Evolutionary conservation across 1,140 invertebrate genomes (phyloP).

Genomic region (Dinothrombium tinctorium): DNA sequence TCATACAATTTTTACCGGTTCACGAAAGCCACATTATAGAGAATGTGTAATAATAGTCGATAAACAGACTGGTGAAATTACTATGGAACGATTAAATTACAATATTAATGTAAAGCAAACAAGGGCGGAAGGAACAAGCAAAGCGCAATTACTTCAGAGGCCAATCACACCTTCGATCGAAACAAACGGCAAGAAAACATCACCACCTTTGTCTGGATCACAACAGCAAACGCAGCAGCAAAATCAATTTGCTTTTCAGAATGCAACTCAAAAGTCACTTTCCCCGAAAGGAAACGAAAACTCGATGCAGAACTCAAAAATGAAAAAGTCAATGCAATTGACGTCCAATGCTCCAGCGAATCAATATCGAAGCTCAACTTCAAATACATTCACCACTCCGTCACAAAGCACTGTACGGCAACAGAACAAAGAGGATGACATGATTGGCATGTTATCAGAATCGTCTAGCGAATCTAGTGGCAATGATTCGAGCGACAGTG

Average conservation of each 20-base stretch:
- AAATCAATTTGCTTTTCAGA: neutral
- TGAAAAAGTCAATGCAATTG: too few relatives aligned
- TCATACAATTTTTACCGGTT: constrained; percentile 80
- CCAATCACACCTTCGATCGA: constrained; percentile 3
- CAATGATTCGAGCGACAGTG: constrained; percentile 10
- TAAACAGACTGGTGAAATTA: constrained; percentile 66
- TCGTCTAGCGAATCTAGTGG: constrained; percentile 17
- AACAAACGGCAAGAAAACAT: neutral
- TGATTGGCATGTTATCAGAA: constrained; percentile 18
- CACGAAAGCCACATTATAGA: constrained; percentile 61
- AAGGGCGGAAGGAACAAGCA: constrained; percentile 28
- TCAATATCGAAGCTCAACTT: neutral
- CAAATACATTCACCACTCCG: neutral
- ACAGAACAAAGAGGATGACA: constrained; percentile 8
- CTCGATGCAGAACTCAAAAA: too few relatives aligned
- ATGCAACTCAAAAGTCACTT: too few relatives aligned
- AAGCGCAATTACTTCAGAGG: neutral
- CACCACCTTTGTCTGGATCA: constrained; percentile 3
- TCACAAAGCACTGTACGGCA: neutral
- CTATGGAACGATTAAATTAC: constrained; percentile 61
- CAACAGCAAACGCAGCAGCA: neutral
- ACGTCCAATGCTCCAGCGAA: neutral
- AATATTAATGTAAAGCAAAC: constrained; percentile 89
- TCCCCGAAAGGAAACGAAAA: too few relatives aligned
- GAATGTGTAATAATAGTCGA: constrained; percentile 90